Conservation (phyloP, 1,140 invertebrate genomes). For the Eciton burchellii region DNA sequence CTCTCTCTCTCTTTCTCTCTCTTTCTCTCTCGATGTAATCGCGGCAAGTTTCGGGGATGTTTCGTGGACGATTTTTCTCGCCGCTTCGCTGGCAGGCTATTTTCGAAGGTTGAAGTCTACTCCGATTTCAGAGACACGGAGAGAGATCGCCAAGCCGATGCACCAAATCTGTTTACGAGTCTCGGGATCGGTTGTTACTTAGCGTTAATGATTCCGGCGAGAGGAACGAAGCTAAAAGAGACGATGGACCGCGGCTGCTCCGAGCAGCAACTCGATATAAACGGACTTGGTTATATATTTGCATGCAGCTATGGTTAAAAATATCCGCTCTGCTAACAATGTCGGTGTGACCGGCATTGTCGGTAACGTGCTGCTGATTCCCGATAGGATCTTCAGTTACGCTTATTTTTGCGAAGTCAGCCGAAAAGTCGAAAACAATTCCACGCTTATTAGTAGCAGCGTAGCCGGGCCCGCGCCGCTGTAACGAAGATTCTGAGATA, state of each 20-base stretch:
- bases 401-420: constrained; percentile 53
- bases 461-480: constrained; percentile 18
- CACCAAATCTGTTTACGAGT: constrained; percentile 8
- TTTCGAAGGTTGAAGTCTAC: neutral
- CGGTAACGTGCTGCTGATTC: constrained; percentile 41
- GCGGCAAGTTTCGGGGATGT: neutral
- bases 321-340: constrained; percentile 60
- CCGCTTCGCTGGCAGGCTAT: neutral
- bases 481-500: constrained; percentile 19
- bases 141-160: constrained; percentile 3
- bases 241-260: neutral
- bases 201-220: constrained; percentile 27
- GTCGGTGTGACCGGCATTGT: constrained; percentile 57
- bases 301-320: constrained; percentile 56
- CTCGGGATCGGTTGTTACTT: neutral
- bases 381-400: constrained; percentile 55
- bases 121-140: neutral
- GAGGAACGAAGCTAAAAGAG: constrained; percentile 26
- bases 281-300: constrained; percentile 56
- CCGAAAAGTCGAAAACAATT: constrained; percentile 55
- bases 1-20: no score
- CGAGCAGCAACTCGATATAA: constrained; percentile 44
- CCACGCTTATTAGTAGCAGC: constrained; percentile 45
- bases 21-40: neutral
- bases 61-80: no score